A percentile compares a stretch with the other conserved stretches of the same genome.
phyloP scores from a whole-genome alignment of 2,113 vertebrate genomes.

The Toxotes chatareus region DNA sequence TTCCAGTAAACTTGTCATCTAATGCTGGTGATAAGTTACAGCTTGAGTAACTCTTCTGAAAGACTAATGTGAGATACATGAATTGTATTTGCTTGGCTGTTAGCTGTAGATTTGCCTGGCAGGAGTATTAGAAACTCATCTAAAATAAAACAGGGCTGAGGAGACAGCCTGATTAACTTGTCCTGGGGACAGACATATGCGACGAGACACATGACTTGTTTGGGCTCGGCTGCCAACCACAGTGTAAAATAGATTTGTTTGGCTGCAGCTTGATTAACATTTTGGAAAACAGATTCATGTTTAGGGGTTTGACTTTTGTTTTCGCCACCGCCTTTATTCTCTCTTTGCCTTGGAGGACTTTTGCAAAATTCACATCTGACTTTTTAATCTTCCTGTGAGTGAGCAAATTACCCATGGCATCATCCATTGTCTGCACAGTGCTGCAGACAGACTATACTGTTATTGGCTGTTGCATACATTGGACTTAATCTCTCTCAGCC shows the following conservation, averaged over 20 bases:
- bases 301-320: constrained; percentile 42
- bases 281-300: constrained; percentile 50
- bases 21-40: constrained; percentile 29
- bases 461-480: constrained; percentile 31
- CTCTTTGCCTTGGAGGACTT: constrained; percentile 28
- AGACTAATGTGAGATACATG: constrained; percentile 45
- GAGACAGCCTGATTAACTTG: constrained; percentile 68
- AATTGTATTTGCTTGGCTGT: constrained; percentile 58
- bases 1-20: constrained; percentile 37
- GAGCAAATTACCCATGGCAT: constrained; percentile 14
- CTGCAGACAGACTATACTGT: constrained; percentile 30
- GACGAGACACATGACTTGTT: constrained; percentile 53
- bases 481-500: constrained; percentile 56
- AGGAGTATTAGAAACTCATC: constrained; percentile 59
- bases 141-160: constrained; percentile 58
- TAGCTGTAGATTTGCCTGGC: constrained; percentile 47
- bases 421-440: constrained; percentile 25
- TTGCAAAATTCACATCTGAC: constrained; percentile 36
- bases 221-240: constrained; percentile 38
- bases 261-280: constrained; percentile 55
- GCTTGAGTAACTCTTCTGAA: constrained; percentile 42
- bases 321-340: constrained; percentile 27
- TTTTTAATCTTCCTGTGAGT: constrained; percentile 36
- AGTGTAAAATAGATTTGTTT: constrained; percentile 59
- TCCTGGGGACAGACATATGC: constrained; percentile 68